Evolutionary conservation across 2,113 vertebrate genomes (phyloP).

Genomic region (Zapus hudsonius): DNA sequence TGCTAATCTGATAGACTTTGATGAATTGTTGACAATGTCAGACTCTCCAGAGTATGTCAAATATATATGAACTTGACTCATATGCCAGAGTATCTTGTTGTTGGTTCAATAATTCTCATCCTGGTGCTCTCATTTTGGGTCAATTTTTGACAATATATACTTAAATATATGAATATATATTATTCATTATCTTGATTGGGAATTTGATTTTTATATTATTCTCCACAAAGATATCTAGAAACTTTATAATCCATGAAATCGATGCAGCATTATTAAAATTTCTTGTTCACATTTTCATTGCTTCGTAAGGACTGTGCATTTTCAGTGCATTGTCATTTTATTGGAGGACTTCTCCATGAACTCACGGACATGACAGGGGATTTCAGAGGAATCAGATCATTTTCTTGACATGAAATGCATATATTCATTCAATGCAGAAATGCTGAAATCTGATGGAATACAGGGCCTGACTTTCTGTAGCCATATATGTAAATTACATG

Average conservation of each 20-base stretch:
- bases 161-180: no score
- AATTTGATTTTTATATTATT: background rate
- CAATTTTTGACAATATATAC: background rate
- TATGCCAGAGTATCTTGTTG: background rate
- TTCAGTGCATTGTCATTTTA: no score
- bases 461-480: background rate
- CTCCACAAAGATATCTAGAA: background rate
- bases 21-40: background rate
- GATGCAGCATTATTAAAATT: background rate
- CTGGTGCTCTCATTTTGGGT: background rate
- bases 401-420: background rate
- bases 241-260: background rate
- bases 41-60: background rate
- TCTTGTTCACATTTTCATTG: background rate
- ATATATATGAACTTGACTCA: background rate
- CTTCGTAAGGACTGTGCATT: no score
- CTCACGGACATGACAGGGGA: background rate
- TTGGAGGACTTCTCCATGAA: background rate
- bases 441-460: background rate
- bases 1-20: background rate
- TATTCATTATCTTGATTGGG: background rate
- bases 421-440: background rate
- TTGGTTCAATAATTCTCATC: background rate
- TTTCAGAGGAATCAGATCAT: background rate
- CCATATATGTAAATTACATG: background rate